Percentiles rank a stretch among this genome's conserved stretches.
Evolutionary conservation across 1,140 invertebrate genomes (phyloP).

Genomic region (Bacillus rossius): DNA sequence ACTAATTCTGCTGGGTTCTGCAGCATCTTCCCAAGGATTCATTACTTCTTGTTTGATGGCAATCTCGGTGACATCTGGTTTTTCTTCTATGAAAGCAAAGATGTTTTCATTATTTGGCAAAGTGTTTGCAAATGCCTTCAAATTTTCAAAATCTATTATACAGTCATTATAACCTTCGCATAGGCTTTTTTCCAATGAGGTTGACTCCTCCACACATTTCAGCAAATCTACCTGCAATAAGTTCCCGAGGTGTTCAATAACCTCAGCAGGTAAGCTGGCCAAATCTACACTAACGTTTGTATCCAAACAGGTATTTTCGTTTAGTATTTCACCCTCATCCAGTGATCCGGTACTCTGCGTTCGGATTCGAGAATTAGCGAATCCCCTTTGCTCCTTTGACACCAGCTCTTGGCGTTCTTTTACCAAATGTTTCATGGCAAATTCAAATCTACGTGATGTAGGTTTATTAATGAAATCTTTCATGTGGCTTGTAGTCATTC

Average conservation of each 20-base stretch:
- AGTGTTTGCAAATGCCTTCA: no score
- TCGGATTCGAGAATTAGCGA: background rate
- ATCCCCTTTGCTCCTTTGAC: constrained; percentile 24
- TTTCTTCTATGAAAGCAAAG: no score
- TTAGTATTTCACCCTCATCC: background rate
- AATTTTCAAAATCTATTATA: no score
- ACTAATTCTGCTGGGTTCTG: no score
- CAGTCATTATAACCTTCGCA: no score
- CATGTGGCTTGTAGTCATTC: constrained; percentile 45
- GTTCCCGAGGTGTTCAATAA: constrained; percentile 42
- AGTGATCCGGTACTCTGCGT: background rate
- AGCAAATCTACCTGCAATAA: constrained; percentile 39
- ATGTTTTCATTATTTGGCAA: no score
- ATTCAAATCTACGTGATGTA: constrained; percentile 41
- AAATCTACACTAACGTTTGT: constrained; percentile 38
- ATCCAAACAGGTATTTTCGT: constrained; percentile 38
- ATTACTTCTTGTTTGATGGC: no score
- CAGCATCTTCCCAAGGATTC: no score
- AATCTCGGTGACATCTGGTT: no score
- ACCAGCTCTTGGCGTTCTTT: constrained; percentile 36
- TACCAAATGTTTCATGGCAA: constrained; percentile 44
- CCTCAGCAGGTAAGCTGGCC: constrained; percentile 39
- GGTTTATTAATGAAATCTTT: constrained; percentile 44
- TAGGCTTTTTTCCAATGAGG: no score
- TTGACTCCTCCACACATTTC: constrained; percentile 2